These are phyloP conservation scores for Allobates femoralis DNA, from an alignment of 2,797 vertebrate genomes.

Conservation along the genomic window DNA sequence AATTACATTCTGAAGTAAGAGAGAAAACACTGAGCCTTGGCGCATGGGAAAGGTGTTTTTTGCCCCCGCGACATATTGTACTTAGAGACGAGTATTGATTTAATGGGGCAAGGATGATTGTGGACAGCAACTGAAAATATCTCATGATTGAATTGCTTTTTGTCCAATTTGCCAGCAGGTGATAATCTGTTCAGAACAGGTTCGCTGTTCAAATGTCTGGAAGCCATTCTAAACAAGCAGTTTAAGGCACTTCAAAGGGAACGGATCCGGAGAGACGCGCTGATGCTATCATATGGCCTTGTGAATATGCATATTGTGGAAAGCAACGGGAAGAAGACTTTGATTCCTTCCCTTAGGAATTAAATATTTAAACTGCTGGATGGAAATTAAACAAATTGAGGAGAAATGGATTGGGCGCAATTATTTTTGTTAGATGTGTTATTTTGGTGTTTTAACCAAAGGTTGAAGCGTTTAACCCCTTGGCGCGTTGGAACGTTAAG, in stretches of 20 bases:
- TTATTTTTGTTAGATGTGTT: slow-evolving; percentile 41
- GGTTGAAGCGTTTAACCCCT: not conserved
- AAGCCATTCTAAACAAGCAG: slow-evolving; percentile 53
- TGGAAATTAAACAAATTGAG: slow-evolving; percentile 32
- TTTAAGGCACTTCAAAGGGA: slow-evolving; percentile 59
- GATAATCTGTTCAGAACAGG: slow-evolving; percentile 49
- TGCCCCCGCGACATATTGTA: slow-evolving; percentile 10
- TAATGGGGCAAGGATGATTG: slow-evolving; percentile 11
- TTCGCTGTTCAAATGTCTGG: slow-evolving; percentile 48
- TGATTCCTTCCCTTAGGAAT: slow-evolving; percentile 50
- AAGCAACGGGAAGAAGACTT: slow-evolving; percentile 27
- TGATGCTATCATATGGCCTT: slow-evolving; percentile 37
- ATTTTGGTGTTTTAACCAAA: slow-evolving; percentile 13
- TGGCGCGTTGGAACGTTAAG: not conserved
- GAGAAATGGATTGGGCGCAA: not conserved
- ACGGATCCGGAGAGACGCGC: slow-evolving; percentile 45
- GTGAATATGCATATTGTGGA: slow-evolving; percentile 62
- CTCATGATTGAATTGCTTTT: slow-evolving; percentile 38
- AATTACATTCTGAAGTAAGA: slow-evolving; percentile 16
- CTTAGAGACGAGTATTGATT: slow-evolving; percentile 20
- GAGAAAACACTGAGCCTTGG: not conserved
- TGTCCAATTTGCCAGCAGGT: slow-evolving; percentile 52
- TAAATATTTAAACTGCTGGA: slow-evolving; percentile 54
- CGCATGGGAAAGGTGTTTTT: not conserved
- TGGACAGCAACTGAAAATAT: slow-evolving; percentile 14